These are phyloP conservation scores for Coluber constrictor DNA, from an alignment of 2,797 vertebrate species.

Conservation along the genomic window DNA sequence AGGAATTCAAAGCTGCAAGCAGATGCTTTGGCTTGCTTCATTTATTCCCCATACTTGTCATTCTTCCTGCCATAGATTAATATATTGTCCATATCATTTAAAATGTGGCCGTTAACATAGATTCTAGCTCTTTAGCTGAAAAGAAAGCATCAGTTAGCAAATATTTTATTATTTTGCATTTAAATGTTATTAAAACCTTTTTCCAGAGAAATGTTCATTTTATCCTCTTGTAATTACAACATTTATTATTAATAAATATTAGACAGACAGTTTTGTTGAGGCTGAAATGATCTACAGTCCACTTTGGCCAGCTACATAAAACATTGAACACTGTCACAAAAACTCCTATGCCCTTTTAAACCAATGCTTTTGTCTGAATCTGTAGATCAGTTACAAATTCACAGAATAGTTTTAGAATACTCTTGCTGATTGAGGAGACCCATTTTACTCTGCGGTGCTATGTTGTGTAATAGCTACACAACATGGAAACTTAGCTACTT, in stretches of 20 bases:
- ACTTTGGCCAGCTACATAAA: neutral
- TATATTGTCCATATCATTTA: constrained; percentile 18
- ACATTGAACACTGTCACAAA: neutral
- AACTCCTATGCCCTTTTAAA: neutral
- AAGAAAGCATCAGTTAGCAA: constrained; percentile 21
- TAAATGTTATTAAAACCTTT: constrained; percentile 8
- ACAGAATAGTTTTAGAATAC: neutral
- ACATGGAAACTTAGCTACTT: neutral
- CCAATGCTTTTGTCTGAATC: neutral
- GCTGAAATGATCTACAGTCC: neutral
- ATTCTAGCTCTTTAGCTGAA: constrained; percentile 18
- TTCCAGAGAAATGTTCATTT: neutral
- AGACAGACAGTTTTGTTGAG: neutral
- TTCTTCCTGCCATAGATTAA: constrained; percentile 13
- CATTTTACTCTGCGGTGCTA: neutral
- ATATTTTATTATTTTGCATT: constrained; percentile 33
- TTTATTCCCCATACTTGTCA: neutral
- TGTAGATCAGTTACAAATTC: neutral
- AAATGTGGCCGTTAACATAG: constrained; percentile 17
- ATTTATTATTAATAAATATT: neutral
- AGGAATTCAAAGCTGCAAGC: constrained; percentile 19
- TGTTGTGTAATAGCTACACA: neutral
- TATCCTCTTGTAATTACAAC: neutral
- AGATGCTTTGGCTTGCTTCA: neutral
- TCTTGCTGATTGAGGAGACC: neutral